phyloP scores from a whole-genome alignment of 2,113 vertebrate genomes.

The Turnix velox region DNA sequence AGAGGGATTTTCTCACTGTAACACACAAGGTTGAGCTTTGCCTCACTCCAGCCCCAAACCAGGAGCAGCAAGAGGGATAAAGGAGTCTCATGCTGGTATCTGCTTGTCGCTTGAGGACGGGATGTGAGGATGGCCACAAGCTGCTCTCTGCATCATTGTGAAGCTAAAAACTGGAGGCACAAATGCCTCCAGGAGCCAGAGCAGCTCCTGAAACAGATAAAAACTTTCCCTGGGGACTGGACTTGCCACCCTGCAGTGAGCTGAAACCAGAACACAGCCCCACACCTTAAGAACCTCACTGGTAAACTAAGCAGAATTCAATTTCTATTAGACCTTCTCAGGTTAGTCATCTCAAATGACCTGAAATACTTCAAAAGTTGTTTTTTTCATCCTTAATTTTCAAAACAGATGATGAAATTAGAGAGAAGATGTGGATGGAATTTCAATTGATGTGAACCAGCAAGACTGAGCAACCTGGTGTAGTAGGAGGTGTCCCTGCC shows the following conservation, averaged over 20 bases:
- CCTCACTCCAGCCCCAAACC: neutral
- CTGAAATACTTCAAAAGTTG: neutral
- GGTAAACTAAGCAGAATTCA: neutral
- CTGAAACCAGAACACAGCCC: neutral
- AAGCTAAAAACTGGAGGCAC: neutral
- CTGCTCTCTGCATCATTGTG: fast-evolving
- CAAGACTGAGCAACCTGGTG: too few species aligned
- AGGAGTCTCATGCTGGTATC: neutral
- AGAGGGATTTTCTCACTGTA: neutral
- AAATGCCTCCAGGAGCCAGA: neutral
- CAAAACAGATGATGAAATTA: neutral
- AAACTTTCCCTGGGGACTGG: neutral
- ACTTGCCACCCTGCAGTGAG: neutral
- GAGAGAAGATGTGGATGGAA: neutral
- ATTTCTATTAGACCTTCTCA: neutral
- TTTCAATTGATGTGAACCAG: neutral
- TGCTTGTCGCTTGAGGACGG: neutral
- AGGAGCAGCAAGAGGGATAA: neutral
- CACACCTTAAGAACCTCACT: neutral
- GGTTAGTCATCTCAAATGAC: neutral
- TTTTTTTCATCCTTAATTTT: slow-evolving; percentile 21
- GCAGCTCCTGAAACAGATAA: neutral
- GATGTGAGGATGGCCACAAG: neutral
- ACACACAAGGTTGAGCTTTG: neutral
- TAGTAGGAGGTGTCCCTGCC: too few species aligned